Percentiles rank a stretch among this genome's conserved stretches.
Evolutionary conservation across 1,140 invertebrate genomes (phyloP).

Genomic region (Neoseiulus cucumeris): DNA sequence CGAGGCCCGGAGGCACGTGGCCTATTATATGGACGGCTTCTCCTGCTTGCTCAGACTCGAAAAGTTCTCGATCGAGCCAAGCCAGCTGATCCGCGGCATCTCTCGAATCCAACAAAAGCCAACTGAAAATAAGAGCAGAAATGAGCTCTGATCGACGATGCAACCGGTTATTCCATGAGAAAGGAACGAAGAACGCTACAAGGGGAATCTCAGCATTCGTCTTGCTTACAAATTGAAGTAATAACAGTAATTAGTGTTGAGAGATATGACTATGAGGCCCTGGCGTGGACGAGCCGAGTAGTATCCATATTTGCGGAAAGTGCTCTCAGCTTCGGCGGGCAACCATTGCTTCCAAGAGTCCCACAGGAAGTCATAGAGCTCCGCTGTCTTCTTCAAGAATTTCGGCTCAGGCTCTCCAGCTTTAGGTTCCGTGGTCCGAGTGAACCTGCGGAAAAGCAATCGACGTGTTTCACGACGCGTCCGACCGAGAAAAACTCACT

Average conservation of each 20-base stretch:
- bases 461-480: neutral
- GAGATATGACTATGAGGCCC: constrained; percentile 65
- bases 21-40: constrained; percentile 38
- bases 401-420: neutral
- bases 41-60: constrained; percentile 69
- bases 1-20: constrained; percentile 29
- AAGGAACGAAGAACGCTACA: no score
- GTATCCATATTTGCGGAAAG: constrained; percentile 43
- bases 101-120: constrained; percentile 82
- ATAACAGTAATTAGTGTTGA: constrained; percentile 88
- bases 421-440: constrained; percentile 20
- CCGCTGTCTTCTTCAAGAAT: neutral
- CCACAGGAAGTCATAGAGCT: constrained; percentile 4
- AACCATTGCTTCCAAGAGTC: constrained; percentile 5
- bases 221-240: constrained; percentile 60
- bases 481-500: no score
- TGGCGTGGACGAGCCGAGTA: constrained; percentile 69
- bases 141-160: no score
- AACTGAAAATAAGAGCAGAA: constrained; percentile 26
- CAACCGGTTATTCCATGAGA: no score
- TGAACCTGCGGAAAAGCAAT: constrained; percentile 21
- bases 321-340: constrained; percentile 14
- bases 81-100: constrained; percentile 82
- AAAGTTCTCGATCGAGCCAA: constrained; percentile 84
- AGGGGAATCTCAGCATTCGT: no score